Conservation (phyloP, 1,140 invertebrate genomes). For the Apis mellifera region DNA sequence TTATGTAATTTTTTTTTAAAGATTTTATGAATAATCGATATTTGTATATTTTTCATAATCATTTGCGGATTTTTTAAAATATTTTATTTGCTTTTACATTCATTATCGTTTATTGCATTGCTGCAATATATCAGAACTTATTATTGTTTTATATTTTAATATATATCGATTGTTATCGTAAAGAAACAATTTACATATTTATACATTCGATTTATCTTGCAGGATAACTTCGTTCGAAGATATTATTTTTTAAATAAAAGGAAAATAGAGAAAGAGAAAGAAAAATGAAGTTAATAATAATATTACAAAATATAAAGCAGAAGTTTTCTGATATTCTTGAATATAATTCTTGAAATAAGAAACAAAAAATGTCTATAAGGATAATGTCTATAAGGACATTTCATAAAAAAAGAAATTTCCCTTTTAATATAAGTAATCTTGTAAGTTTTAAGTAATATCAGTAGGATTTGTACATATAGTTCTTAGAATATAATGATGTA, state of each 20-base stretch:
- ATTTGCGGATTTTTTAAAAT: neutral
- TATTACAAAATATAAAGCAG: neutral
- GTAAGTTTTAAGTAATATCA: neutral
- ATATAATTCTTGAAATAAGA: neutral
- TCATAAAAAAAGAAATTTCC: neutral
- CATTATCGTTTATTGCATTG: neutral
- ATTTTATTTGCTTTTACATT: neutral
- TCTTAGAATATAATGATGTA: conserved; percentile 6
- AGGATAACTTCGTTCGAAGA: neutral
- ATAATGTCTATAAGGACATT: too few species aligned
- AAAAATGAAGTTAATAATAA: neutral
- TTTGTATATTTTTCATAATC: conserved; percentile 41
- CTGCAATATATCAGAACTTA: neutral
- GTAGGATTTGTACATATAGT: conserved; percentile 40
- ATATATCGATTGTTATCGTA: neutral
- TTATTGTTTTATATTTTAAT: conserved; percentile 43
- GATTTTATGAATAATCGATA: neutral
- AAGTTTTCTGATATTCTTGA: neutral
- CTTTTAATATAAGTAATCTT: conserved; percentile 5
- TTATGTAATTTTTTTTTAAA: neutral
- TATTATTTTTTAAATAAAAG: neutral
- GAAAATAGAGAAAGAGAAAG: neutral
- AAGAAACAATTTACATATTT: neutral
- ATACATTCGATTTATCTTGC: too few species aligned
- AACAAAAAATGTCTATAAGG: neutral